Evolutionary conservation across 2,113 vertebrate genomes (phyloP), one percentile per base, ranked within the genome.

Genomic region (Hypomesus transpacificus): DNA sequence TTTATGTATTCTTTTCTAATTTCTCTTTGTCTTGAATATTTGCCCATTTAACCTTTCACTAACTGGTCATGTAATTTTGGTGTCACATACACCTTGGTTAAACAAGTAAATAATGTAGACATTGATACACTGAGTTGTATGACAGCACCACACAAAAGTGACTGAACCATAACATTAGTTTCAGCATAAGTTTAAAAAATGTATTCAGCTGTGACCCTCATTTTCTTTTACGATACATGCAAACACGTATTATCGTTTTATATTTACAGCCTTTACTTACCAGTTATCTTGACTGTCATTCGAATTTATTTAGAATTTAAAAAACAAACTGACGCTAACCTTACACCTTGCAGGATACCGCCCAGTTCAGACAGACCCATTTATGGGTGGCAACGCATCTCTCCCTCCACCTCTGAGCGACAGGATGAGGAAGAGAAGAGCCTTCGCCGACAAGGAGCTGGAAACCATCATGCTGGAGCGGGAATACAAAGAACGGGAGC

Each of bases 391-490:
- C 82, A 93, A 79, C 82, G 82, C 94, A 2, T 84, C 94, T 17
- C 88, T 98, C 2, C 96, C 96, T 39, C 94, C 95, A 0, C 95
- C 96, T 3, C 94, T 98, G 74, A 99, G 97, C 73, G 97, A 98
- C 87, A 95, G 97, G 80, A 99, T 99, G 97, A 94, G 97, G 86
- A 99, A 99, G 85, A 93, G 97, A 60, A 87, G 97, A 54, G 97
- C 97, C 64, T 99, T 99, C 84, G 97, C 97, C 24, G 97, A 99
- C 90, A 99, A 99, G 82, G 97, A 99, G 87, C 77, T 99, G 91
- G 97, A 99, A 87, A 95, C 89, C 87, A 97, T 98, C 84, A 99
- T 99, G 97, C 88, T 99, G 86, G 97, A 99, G 87, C 92, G 96
- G 70, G 97, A 99, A 75, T 99, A 95, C 87, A 99, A 98, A 70